A percentile compares a stretch with the other conserved stretches of the same genome.
Evolutionary conservation across 2,797 vertebrate species (phyloP).

Genomic region (Sebastes oblongus): DNA sequence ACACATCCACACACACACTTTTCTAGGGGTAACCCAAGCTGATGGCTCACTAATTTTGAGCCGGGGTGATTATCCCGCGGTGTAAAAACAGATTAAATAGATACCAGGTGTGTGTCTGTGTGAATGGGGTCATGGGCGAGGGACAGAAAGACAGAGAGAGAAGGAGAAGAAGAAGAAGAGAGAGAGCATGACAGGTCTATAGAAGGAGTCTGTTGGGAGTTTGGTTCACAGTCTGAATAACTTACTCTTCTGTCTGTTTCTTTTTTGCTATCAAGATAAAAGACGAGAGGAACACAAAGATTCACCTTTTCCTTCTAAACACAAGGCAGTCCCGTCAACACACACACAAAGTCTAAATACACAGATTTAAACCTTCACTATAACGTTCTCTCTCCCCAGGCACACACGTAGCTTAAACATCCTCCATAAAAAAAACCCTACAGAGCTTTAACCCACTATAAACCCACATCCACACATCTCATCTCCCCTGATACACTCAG

Average conservation of each 20-base stretch:
- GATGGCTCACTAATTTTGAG: constrained; percentile 75
- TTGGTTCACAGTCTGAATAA: constrained; percentile 66
- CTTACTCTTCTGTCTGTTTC: constrained; percentile 48
- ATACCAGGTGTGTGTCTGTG: constrained; percentile 76
- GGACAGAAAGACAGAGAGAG: constrained; percentile 39
- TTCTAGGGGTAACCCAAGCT: constrained; percentile 68
- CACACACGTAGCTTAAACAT: constrained; percentile 13
- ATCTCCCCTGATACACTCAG: neutral
- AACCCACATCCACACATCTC: constrained; percentile 18
- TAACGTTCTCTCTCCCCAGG: neutral
- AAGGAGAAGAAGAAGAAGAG: constrained; percentile 14
- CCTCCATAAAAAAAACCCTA: constrained; percentile 25
- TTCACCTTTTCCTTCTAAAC: constrained; percentile 14
- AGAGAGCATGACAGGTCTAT: constrained; percentile 57
- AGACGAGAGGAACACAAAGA: constrained; percentile 31
- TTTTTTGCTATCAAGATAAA: constrained; percentile 51
- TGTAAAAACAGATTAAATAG: constrained; percentile 79
- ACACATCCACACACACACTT: constrained; percentile 47
- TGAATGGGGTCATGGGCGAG: constrained; percentile 57
- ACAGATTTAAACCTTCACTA: constrained; percentile 8
- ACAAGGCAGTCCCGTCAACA: neutral
- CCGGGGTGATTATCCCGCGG: constrained; percentile 69
- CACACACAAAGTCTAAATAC: neutral
- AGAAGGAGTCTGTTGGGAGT: constrained; percentile 62
- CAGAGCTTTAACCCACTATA: constrained; percentile 26